Conservation (phyloP, 2,888 invertebrate species). For the Aspidiotus destructor region DNA sequence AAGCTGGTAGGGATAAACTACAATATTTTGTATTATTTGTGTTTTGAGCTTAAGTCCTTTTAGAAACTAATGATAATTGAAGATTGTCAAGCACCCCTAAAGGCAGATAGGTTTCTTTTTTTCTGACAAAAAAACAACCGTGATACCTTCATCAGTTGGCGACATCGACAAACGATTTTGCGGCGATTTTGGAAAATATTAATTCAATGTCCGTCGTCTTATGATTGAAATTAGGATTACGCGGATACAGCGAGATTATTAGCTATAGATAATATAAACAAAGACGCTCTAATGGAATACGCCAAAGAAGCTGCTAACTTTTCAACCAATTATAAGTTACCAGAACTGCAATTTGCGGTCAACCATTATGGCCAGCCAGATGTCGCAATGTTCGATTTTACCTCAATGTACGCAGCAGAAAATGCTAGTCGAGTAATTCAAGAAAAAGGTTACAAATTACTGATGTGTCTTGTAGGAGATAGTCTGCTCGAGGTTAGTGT, state of each 20-base stretch:
- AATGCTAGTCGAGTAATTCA: slow-evolving; percentile 80
- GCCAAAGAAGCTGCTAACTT: slow-evolving; percentile 92
- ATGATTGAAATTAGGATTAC: slow-evolving; percentile 55
- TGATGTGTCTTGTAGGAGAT: slow-evolving; percentile 90
- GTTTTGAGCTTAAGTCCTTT: too few relatives aligned
- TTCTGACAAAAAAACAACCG: too few relatives aligned
- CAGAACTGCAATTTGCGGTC: slow-evolving; percentile 84
- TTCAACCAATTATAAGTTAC: slow-evolving; percentile 77
- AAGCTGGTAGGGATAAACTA: too few relatives aligned
- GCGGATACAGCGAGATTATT: slow-evolving; percentile 81
- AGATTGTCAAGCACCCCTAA: too few relatives aligned
- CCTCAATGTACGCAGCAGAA: slow-evolving; percentile 95
- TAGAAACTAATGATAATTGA: too few relatives aligned
- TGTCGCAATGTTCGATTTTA: slow-evolving; percentile 98
- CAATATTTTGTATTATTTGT: too few relatives aligned
- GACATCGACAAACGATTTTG: too few relatives aligned
- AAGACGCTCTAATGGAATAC: slow-evolving; percentile 77
- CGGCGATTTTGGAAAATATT: too few relatives aligned
- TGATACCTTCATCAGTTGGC: too few relatives aligned
- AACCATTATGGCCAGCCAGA: slow-evolving; percentile 97
- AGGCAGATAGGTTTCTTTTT: too few relatives aligned
- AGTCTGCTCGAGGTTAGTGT: slow-evolving; percentile 71
- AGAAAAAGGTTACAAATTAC: slow-evolving; percentile 62
- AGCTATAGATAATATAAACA: slow-evolving; percentile 80
- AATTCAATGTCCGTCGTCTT: too few relatives aligned